phyloP scores from a whole-genome alignment of 2,113 vertebrate genomes.

The Chitala chitala region DNA sequence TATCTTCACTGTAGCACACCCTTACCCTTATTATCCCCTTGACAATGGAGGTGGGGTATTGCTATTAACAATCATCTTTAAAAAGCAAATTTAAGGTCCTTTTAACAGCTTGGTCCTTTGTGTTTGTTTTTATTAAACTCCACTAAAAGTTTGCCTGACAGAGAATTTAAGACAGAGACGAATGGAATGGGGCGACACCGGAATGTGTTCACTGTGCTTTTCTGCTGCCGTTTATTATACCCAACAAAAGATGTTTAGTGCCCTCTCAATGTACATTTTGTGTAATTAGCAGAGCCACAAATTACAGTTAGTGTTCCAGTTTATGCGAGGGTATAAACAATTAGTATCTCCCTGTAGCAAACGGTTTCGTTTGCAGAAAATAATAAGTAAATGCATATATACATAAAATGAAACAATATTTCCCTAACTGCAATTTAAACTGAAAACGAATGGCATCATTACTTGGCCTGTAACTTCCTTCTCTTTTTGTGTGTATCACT shows the following conservation, averaged over 20 bases:
- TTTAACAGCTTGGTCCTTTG: slow-evolving; percentile 1
- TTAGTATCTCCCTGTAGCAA: too few relatives aligned
- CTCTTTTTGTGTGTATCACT: slow-evolving; percentile 15
- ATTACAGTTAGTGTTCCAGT: slow-evolving; percentile 41
- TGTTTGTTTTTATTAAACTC: not conserved
- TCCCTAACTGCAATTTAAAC: slow-evolving; percentile 40
- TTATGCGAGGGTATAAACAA: slow-evolving; percentile 27
- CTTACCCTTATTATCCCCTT: not conserved
- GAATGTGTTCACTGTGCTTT: slow-evolving; percentile 36
- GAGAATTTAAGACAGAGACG: not conserved
- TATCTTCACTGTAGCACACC: slow-evolving; percentile 15
- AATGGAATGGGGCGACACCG: slow-evolving; percentile 32
- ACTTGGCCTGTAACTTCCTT: slow-evolving; percentile 9
- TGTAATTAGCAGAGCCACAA: slow-evolving; percentile 42
- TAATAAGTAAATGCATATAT: not conserved
- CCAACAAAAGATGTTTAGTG: slow-evolving; percentile 41
- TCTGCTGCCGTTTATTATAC: slow-evolving; percentile 37
- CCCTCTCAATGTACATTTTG: slow-evolving; percentile 24
- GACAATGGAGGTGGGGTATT: not conserved
- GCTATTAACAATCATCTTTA: not conserved
- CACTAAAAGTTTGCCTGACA: slow-evolving; percentile 18
- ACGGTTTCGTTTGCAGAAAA: too few relatives aligned
- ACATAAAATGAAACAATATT: slow-evolving; percentile 26
- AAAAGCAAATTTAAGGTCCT: not conserved
- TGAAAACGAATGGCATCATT: slow-evolving; percentile 32